Percentiles rank a stretch among this genome's conserved stretches.
Evolutionary conservation across 2,888 invertebrate genomes (phyloP).

Genomic region (Amphimallon solstitiale): DNA sequence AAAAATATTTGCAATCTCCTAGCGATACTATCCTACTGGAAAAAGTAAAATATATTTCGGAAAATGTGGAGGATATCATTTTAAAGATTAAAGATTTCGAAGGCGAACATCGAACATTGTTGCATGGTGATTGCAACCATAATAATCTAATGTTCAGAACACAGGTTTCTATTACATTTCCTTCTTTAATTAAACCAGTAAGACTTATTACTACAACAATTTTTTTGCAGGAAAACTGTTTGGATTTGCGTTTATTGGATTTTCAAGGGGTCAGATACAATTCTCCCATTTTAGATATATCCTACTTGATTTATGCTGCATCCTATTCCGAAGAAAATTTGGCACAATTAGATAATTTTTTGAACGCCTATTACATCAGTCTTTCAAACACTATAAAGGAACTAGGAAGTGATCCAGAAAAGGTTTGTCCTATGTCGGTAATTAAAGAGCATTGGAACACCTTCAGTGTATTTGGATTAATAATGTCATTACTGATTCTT

Average conservation of each 20-base stretch:
- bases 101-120: no score
- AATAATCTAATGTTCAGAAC: no score
- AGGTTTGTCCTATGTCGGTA: conserved; percentile 50
- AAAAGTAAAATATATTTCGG: no score
- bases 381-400: conserved; percentile 46
- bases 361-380: conserved; percentile 52
- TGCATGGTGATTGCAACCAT: no score
- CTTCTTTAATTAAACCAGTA: not conserved
- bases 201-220: not conserved
- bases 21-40: no score
- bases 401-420: conserved; percentile 51
- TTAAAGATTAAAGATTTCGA: no score
- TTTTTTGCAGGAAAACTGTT: not conserved
- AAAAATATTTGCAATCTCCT: no score
- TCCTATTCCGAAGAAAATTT: conserved; percentile 47
- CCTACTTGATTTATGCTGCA: conserved; percentile 53
- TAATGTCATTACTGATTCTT: conserved; percentile 37
- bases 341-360: conserved; percentile 49
- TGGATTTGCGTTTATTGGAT: conserved; percentile 37
- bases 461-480: conserved; percentile 42
- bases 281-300: conserved; percentile 53
- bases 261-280: conserved; percentile 39
- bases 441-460: conserved; percentile 47
- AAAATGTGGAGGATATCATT: no score
- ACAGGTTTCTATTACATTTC: not conserved